Evolutionary conservation across 2,113 vertebrate species (phyloP), one percentile per base, ranked within the genome.

Genomic region (Speoplatyrhinus poulsoni): DNA sequence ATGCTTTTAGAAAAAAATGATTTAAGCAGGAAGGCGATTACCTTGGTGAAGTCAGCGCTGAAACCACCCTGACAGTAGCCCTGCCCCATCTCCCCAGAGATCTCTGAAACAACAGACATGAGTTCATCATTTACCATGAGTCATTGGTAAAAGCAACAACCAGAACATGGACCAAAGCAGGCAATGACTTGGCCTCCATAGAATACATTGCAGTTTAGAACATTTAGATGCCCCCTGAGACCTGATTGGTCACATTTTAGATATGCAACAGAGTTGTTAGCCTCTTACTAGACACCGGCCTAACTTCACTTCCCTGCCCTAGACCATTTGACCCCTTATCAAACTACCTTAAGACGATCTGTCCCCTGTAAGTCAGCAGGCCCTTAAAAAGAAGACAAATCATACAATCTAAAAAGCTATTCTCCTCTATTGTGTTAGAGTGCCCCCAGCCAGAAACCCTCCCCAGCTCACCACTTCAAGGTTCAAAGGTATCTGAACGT

Each of bases 11-110:
- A 46, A 69, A 60, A 15, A 46, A 36, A 61, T 33, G 6, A 60
- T 10, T 13, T 4, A n/a, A 53, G 52, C 32, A 56, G 5, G 60
- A 57, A 1, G 1, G 46, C 55, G 60, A 33, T 89, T 87, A 96
- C 96, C 94, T 88, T 94, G 57, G 96, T 96, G 82, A 97, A 94
- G 81, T 96, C 96, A 0, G 96, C 95, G 60, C 95, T 96, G 88
- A 97, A 97, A 59, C 95, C 95, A 59, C 95, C 94, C 88, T 97
- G 96, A 85, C 96, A 96, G 81, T 95, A 96, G 1, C 96, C 96
- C 69, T 97, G 95, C 15, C 94, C 94, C 0, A 6, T 69, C 0
- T 33, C 67, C 0, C 77, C 89, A 71, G 78, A 82, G 65, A 93
- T 83, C 70, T 96, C 96, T 96, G 80, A 71, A 81, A n/a, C 77